Percentiles rank a stretch among this genome's conserved stretches.
These are phyloP conservation scores for Tetropium fuscum DNA, from an alignment of 2,888 invertebrate genomes.

Conservation along the genomic window DNA sequence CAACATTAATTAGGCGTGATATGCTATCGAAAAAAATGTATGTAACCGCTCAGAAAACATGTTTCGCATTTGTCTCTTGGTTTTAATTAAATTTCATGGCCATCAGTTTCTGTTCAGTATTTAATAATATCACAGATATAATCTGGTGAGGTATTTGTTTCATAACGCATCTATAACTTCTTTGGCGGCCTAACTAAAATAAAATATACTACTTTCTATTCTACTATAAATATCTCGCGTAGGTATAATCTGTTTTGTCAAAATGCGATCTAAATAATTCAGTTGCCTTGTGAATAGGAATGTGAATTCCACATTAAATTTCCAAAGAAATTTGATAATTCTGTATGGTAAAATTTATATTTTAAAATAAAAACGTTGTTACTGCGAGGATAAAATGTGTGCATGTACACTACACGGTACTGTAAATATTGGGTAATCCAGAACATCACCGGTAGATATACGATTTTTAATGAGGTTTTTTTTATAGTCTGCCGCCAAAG, in stretches of 20 bases:
- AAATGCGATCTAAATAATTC: slow-evolving; percentile 18
- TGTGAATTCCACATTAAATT: slow-evolving; percentile 10
- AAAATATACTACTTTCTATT: neutral
- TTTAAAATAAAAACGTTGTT: slow-evolving; percentile 16
- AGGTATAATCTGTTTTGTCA: slow-evolving; percentile 13
- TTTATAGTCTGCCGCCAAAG: slow-evolving; percentile 45
- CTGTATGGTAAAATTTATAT: slow-evolving; percentile 6
- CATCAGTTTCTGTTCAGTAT: neutral
- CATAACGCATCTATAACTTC: neutral
- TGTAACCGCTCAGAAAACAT: too few relatives aligned
- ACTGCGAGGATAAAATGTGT: slow-evolving; percentile 11
- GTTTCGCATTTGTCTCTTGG: too few relatives aligned
- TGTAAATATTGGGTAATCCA: slow-evolving; percentile 31
- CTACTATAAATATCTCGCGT: neutral
- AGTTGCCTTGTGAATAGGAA: slow-evolving; percentile 5
- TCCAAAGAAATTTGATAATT: slow-evolving; percentile 8
- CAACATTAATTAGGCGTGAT: too few relatives aligned
- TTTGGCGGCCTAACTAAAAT: neutral
- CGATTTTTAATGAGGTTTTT: slow-evolving; percentile 53
- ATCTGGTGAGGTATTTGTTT: neutral
- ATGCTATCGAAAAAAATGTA: too few relatives aligned
- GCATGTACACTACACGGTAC: slow-evolving; percentile 16
- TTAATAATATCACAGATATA: neutral
- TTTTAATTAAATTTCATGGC: neutral
- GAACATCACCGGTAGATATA: slow-evolving; percentile 41